Conservation (phyloP, 2,797 vertebrate genomes). For the Bradypodion pumilum region DNA sequence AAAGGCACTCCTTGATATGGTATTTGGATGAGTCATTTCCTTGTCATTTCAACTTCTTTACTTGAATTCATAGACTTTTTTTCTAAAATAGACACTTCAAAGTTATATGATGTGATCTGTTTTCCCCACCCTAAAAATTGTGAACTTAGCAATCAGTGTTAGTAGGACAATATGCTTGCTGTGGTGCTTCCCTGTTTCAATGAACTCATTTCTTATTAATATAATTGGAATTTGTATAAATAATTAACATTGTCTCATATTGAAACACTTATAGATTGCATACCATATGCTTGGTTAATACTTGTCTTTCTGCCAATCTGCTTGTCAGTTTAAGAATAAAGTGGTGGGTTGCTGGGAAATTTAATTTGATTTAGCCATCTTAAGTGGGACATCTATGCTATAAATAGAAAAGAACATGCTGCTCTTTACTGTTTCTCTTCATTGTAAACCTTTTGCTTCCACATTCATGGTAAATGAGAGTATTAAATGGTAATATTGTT, state of each 20-base stretch:
- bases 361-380: not conserved
- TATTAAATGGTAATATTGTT: not conserved
- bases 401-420: not conserved
- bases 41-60: slow-evolving; percentile 10
- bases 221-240: not conserved
- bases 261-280: not conserved
- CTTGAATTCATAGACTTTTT: not conserved
- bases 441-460: not conserved
- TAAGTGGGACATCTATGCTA: not conserved
- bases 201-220: not conserved
- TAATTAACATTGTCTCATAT: not conserved
- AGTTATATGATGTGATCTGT: not conserved
- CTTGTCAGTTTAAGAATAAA: not conserved
- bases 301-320: not conserved
- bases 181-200: not conserved
- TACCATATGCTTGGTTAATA: not conserved
- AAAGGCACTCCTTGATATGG: slow-evolving; percentile 29
- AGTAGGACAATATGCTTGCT: not conserved
- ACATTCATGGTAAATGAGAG: not conserved
- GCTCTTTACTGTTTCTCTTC: not conserved
- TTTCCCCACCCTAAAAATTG: not conserved
- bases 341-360: not conserved
- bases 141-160: not conserved
- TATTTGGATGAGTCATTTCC: slow-evolving; percentile 57
- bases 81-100: not conserved